Base-by-base conservation (phyloP, 2,797 vertebrate genomes). In the Chaetodon trifasciatus region DNA sequence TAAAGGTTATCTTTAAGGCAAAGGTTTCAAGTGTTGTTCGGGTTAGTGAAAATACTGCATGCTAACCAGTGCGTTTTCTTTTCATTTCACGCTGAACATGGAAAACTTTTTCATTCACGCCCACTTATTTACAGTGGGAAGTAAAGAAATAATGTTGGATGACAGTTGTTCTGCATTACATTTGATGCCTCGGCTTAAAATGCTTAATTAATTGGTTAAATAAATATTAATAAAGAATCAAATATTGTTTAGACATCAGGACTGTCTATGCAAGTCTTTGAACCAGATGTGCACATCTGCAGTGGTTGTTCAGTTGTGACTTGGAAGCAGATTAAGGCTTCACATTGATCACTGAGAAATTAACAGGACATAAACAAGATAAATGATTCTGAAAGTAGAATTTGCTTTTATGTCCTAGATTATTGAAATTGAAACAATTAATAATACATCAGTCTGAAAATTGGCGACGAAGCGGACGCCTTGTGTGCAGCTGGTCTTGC, bases 1-100 rank as follows among this genome's bases (percentile, higher is more conserved):
- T 24, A 50, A 37, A 16, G 11, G n/a, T 39, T 60, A 28, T 64
- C 81, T 79, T 74, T 17, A 58, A 62, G 11, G 15, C 2, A 55
- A 28, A 49, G 49, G n/a, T 61, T 57, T 2, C 5, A 44, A 2
- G 8, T 66, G 21, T 71, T 53, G 73, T 64, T 12, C 23, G 16
- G 13, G 1, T 24, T 60, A 40, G 4, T 8, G 32, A 67, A 70
- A 57, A 46, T 12, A 42, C n/a, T 1, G 64, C 68, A 57, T 3
- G 49, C 24, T 28, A 5, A 66, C 19, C 0, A 11, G 4, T 17
- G 17, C 8, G 15, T 32, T 62, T 72, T 19, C 16, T n/a, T 8
- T 68, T 35, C 3, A 28, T 17, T 10, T 10, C n/a, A 35, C 7
- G 10, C 16, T 28, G 21, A 49, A 32, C 7, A 52, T 6, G 9